Conservation (phyloP, 2,888 invertebrate species). For the Melanargia galathea region DNA sequence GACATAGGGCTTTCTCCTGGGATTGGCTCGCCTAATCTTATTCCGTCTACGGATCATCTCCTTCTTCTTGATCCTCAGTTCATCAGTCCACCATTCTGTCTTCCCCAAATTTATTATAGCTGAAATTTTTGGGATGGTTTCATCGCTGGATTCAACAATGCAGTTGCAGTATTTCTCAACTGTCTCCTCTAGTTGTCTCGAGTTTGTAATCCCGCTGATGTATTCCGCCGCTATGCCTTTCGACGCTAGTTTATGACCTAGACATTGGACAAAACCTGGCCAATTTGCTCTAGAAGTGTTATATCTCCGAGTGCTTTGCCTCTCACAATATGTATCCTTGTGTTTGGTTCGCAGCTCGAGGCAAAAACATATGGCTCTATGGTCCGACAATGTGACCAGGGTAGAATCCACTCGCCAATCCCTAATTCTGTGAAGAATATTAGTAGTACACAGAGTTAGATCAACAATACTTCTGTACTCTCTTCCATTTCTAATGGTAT, state of each 20-base stretch:
- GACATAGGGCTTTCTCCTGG: neutral
- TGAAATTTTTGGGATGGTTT: neutral
- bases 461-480: constrained; percentile 3
- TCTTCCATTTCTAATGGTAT: neutral
- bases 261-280: neutral
- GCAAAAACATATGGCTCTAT: neutral
- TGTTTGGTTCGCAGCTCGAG: neutral
- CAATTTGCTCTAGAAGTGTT: constrained; percentile 10
- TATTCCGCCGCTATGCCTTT: neutral
- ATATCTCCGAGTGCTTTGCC: neutral
- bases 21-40: neutral
- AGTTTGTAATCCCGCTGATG: neutral
- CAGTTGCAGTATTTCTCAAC: neutral
- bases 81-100: constrained; percentile 6
- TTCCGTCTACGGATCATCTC: neutral
- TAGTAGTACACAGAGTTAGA: neutral
- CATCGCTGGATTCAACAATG: neutral
- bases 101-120: neutral
- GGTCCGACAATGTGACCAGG: neutral
- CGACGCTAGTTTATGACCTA: neutral
- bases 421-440: neutral
- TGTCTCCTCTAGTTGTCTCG: neutral
- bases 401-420: constrained; percentile 5
- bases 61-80: neutral
- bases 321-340: neutral